Evolutionary conservation across 2,797 vertebrate species (phyloP).

Genomic region (Notolepis coatsorum): DNA sequence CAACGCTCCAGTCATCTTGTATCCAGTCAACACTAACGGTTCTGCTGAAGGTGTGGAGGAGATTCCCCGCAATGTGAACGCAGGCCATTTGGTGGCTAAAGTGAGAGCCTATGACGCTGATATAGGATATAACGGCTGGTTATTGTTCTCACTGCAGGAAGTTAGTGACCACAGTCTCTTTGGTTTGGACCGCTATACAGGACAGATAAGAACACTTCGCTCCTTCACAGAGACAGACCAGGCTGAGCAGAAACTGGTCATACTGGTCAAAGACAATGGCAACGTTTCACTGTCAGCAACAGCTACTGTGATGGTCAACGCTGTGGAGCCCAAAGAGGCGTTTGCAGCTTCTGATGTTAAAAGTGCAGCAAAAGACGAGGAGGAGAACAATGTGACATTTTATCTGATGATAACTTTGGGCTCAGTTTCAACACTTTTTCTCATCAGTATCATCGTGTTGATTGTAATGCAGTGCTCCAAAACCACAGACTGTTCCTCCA

Average conservation of each 20-base stretch:
- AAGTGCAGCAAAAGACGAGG: slow-evolving; percentile 30
- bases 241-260: slow-evolving; percentile 54
- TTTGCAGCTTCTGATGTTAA: slow-evolving; percentile 58
- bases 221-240: slow-evolving; percentile 39
- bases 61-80: slow-evolving; percentile 21
- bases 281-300: slow-evolving; percentile 67
- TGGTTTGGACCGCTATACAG: slow-evolving; percentile 2
- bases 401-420: slow-evolving; percentile 69
- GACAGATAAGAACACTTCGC: not conserved
- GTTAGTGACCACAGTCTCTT: slow-evolving; percentile 16
- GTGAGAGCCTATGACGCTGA: slow-evolving; percentile 32
- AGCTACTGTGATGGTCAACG: slow-evolving; percentile 54
- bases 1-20: slow-evolving; percentile 60
- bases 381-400: slow-evolving; percentile 40
- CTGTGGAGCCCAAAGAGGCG: slow-evolving; percentile 63
- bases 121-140: slow-evolving; percentile 62
- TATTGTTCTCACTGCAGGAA: slow-evolving; percentile 14
- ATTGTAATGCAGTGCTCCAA: slow-evolving; percentile 62
- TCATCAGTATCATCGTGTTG: slow-evolving; percentile 54
- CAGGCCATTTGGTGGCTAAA: slow-evolving; percentile 25
- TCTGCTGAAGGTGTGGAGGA: slow-evolving; percentile 24
- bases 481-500: slow-evolving; percentile 45
- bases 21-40: slow-evolving; percentile 17
- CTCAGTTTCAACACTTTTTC: slow-evolving; percentile 65
- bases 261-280: slow-evolving; percentile 76